Conservation (phyloP, 2,888 invertebrate genomes). For the Helobdella robusta region DNA sequence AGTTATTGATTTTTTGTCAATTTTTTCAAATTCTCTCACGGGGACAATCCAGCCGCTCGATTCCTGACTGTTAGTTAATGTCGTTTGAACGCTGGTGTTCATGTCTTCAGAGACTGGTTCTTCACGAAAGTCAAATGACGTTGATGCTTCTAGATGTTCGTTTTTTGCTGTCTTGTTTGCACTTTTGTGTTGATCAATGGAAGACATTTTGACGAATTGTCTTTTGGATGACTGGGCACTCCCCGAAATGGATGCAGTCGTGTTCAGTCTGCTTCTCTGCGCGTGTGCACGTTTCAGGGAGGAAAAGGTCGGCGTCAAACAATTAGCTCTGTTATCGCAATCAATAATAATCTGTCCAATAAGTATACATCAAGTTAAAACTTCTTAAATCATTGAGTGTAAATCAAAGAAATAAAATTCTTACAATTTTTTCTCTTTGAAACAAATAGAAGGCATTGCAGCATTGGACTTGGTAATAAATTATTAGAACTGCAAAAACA, state of each 20-base stretch:
- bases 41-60: slow-evolving; percentile 24
- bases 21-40: slow-evolving; percentile 3
- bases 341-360: slow-evolving; percentile 9
- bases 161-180: too few relatives aligned
- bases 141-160: too few relatives aligned
- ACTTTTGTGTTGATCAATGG: too few relatives aligned
- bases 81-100: too few relatives aligned
- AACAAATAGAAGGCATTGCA: background rate
- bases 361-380: slow-evolving; percentile 3
- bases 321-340: slow-evolving; percentile 4
- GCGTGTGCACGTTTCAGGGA: background rate
- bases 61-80: too few relatives aligned
- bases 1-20: background rate
- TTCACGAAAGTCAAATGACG: too few relatives aligned
- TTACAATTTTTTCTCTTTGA: slow-evolving; percentile 20
- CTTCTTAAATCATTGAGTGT: background rate
- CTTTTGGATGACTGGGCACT: too few relatives aligned
- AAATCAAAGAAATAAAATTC: background rate
- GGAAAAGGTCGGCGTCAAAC: slow-evolving; percentile 3
- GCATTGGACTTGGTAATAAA: background rate
- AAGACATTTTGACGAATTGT: too few relatives aligned
- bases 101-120: too few relatives aligned
- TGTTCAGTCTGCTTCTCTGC: slow-evolving; percentile 8
- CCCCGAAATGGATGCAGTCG: background rate
- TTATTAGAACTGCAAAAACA: background rate